Base-by-base conservation (phyloP, 2,888 invertebrate genomes). In the Macrophya annulata region DNA sequence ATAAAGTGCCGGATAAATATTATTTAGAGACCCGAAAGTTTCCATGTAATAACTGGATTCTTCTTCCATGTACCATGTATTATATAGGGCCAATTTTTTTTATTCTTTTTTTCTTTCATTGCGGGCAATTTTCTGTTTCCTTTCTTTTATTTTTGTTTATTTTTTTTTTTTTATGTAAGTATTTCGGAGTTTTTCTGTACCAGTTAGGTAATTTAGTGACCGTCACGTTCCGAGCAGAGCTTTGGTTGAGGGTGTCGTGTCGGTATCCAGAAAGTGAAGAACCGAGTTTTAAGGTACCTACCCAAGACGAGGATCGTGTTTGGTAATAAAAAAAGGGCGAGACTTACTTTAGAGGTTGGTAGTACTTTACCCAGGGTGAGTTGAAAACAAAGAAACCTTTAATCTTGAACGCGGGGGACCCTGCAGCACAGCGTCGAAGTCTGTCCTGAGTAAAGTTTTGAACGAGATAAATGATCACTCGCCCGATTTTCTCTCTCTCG, bases 401-500 rank as follows among this genome's bases (percentile, higher is more conserved):
- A 51, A 77, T 77, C 77, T 77, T 43, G 21, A 15, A 12, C 45
- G 43, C 45, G 43, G 74, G 45, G 45, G n/a, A 1, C 1, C 21
- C 21, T 15, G n/a, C 9, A 9, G 45, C 43, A 10, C 43, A 31
- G 55, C 81, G 43, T 81, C 81, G 62, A 81, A 81, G 43, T 62
- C n/a, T 81, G 62, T 59, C 37, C 62, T 9, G 62, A 43, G 81
- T 15, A 81, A 81, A 15, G 59, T 81, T 74, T 62, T 62, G 62
- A 81, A 59, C 81, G 81, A 81, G 81, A 81, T 81, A 62, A 81
- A 81, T 81, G 81, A 81, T 59, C 81, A 81, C 62, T 62, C 48
- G 31, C 55, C 9, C 77, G 37, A 77, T 77, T 51, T 55, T 77
- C 51, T 77, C 77, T 77, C 51, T 77, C 77, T 77, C 77, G 37